Base-by-base conservation (phyloP, 2,113 vertebrate species). In the Archocentrus centrarchus region DNA sequence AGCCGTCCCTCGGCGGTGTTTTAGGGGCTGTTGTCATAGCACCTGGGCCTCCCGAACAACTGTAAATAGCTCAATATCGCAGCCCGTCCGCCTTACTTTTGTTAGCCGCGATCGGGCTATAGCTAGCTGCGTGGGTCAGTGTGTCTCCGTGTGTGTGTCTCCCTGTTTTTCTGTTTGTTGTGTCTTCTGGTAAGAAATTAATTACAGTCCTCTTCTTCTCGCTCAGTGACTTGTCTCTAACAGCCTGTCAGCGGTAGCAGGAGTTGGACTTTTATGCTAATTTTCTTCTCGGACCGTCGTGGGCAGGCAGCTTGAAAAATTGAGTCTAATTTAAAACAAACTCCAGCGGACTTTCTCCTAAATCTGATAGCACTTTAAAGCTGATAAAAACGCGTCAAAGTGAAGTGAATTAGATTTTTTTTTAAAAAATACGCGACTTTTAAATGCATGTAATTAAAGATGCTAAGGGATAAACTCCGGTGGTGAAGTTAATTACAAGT, bases 31-130 rank as follows among this genome's bases (percentile, higher is more conserved):
- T 93, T 91, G 90, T 94, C 90, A 94, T 91, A 93, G 91, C 93
- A 94, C 92, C 95, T 83, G 91, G 96, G 95, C 96, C 96, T 95
- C 81, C 79, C 44, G 59, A 85, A 91, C 89, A 93, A 93, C 89
- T 91, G 90, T 86, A 92, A 89, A 93, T 93, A 93, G 82, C 90
- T 82, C 76, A 47, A 82, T 84, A 84, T 78, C 80, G 81, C 63
- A 83, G 86, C 85, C 81, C 79, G 88, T 87, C 81, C 82, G 84
- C 81, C 32, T 88, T 81, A 92, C 89, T 94, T 93, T 89, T 91
- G 91, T 89, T 94, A 94, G 93, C 93, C 64, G 22, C 7, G 76
- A 2, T 64, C 88, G 81, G 83, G 91, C 89, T 94, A 82, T 59
- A 91, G 92, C 93, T 95, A 94, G 93, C 94, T 92, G 88, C 86